Percentiles rank a stretch among this genome's conserved stretches.
These are phyloP conservation scores for Litoditis marina DNA, from an alignment of 2,888 invertebrate genomes.

Conservation along the genomic window DNA sequence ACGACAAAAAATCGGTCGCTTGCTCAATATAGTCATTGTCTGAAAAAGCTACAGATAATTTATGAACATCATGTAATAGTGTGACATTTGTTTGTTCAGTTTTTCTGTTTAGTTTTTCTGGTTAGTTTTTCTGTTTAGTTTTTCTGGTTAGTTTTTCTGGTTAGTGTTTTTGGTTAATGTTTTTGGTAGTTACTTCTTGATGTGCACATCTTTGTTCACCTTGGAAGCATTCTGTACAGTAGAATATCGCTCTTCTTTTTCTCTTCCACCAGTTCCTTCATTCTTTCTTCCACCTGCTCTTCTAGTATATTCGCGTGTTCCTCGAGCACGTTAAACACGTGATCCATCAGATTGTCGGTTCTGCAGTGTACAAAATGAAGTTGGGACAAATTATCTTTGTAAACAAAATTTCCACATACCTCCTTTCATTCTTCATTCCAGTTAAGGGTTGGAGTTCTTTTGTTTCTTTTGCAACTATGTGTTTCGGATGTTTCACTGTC, in stretches of 20 bases:
- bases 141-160: slow-evolving; percentile 51
- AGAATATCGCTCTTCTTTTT: slow-evolving; percentile 53
- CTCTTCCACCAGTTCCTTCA: slow-evolving; percentile 51
- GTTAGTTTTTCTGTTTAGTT: slow-evolving; percentile 49
- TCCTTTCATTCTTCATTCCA: too few relatives aligned
- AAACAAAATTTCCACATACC: too few relatives aligned
- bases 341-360: slow-evolving; percentile 54
- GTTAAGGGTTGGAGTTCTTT: too few relatives aligned
- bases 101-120: slow-evolving; percentile 46
- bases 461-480: too few relatives aligned
- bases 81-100: slow-evolving; percentile 44
- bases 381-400: too few relatives aligned
- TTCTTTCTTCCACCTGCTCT: slow-evolving; percentile 48
- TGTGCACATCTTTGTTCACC: slow-evolving; percentile 19
- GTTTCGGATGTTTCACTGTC: too few relatives aligned
- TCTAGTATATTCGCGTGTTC: slow-evolving; percentile 46
- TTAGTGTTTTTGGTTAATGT: slow-evolving; percentile 42
- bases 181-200: not conserved
- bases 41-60: too few relatives aligned
- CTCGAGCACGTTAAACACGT: slow-evolving; percentile 57
- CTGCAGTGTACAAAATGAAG: not conserved
- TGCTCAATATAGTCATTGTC: too few relatives aligned
- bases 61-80: too few relatives aligned
- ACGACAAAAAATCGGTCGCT: too few relatives aligned
- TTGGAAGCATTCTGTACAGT: slow-evolving; percentile 53